phyloP scores from a whole-genome alignment of 2,113 vertebrate genomes.

The Plecturocebus donacophilus region DNA sequence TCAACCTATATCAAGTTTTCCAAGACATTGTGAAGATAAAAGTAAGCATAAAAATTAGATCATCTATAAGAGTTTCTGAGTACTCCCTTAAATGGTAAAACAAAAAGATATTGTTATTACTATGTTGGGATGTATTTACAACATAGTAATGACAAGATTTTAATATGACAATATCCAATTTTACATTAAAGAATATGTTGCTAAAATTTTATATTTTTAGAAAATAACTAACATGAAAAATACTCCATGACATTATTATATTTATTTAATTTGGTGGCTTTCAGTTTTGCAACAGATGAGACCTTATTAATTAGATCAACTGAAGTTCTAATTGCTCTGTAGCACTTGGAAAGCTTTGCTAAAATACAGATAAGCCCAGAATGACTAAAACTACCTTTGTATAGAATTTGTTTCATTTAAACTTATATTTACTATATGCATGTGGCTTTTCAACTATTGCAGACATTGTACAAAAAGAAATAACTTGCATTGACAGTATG shows the following conservation, averaged over 20 bases:
- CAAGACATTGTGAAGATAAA: background rate
- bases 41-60: background rate
- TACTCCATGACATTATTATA: background rate
- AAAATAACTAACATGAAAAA: background rate
- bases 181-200: background rate
- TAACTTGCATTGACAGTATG: constrained; percentile 74
- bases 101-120: background rate
- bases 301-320: background rate
- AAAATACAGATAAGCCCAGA: background rate
- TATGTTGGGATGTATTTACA: background rate
- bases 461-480: constrained; percentile 53
- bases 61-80: background rate
- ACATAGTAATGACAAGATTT: background rate
- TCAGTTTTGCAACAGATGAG: background rate
- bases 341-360: background rate
- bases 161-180: background rate
- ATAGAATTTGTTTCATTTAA: constrained; percentile 27
- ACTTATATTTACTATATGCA: background rate
- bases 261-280: background rate
- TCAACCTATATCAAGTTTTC: background rate
- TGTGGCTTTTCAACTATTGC: background rate
- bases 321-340: constrained; percentile 17
- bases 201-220: background rate
- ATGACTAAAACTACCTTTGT: constrained; percentile 2
- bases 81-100: background rate